Percentiles rank a stretch among this genome's conserved stretches.
Conservation (phyloP, 2,797 vertebrate genomes). For the Acrossocheilus fasciatus region DNA sequence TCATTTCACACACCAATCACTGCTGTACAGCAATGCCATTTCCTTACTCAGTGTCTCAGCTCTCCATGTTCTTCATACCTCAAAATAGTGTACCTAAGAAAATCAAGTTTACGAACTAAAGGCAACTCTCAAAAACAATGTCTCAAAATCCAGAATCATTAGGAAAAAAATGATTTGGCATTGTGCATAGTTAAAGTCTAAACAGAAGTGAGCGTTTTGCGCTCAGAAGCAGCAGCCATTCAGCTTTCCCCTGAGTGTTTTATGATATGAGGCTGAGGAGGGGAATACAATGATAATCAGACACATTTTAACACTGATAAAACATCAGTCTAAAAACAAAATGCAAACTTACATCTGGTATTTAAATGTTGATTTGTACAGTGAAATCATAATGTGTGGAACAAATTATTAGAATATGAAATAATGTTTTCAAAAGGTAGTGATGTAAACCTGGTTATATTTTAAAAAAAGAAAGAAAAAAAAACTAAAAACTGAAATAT, state of each 20-base stretch:
- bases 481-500: not conserved
- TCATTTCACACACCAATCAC: constrained; percentile 11
- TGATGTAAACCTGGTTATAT: not conserved
- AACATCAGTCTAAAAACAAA: constrained; percentile 7
- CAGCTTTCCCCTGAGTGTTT: constrained; percentile 44
- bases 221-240: constrained; percentile 42
- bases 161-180: not conserved
- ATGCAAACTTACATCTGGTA: not conserved
- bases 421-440: constrained; percentile 8
- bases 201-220: constrained; percentile 12
- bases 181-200: constrained; percentile 42
- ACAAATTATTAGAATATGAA: not conserved
- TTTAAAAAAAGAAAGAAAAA: not conserved
- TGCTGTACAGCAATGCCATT: not conserved
- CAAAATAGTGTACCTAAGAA: constrained; percentile 16
- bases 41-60: not conserved
- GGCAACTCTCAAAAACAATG: constrained; percentile 20
- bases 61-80: not conserved
- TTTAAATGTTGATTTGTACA: not conserved
- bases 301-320: constrained; percentile 3
- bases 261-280: not conserved
- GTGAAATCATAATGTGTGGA: not conserved
- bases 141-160: not conserved
- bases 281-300: constrained; percentile 34
- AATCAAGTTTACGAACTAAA: constrained; percentile 14